A percentile compares a stretch with the other conserved stretches of the same genome.
phyloP scores from a whole-genome alignment of 2,113 vertebrate species.

The Nyctibius bracteatus region DNA sequence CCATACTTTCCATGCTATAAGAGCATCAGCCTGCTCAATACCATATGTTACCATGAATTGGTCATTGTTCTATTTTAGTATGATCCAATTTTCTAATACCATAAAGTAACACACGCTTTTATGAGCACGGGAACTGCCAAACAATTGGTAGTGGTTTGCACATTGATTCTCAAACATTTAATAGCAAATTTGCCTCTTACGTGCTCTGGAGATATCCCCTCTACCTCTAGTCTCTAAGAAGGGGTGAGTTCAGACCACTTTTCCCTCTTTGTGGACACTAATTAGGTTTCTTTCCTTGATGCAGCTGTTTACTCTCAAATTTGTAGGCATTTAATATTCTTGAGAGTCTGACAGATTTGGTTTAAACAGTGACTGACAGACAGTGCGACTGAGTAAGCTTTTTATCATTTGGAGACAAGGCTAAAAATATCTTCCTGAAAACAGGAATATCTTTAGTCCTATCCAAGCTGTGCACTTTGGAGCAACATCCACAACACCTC shows the following conservation, averaged over 20 bases:
- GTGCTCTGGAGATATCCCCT: background rate
- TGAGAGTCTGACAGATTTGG: background rate
- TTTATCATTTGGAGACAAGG: background rate
- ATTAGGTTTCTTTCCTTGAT: background rate
- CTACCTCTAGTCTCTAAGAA: background rate
- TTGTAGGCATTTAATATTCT: background rate
- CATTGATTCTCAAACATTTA: background rate
- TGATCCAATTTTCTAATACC: background rate
- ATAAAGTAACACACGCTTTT: background rate
- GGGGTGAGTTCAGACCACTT: background rate
- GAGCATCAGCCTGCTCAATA: background rate
- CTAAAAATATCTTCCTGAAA: background rate
- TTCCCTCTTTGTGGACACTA: background rate
- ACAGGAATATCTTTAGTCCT: background rate
- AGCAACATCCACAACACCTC: background rate
- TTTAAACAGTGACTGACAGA: conserved; percentile 16
- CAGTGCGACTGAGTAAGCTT: background rate
- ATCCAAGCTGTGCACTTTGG: background rate
- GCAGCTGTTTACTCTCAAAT: background rate
- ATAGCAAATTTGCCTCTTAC: background rate
- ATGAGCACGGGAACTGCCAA: background rate
- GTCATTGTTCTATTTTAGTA: background rate
- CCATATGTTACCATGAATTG: background rate
- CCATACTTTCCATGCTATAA: background rate
- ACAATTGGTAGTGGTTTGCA: background rate